Evolutionary conservation across 2,113 vertebrate genomes (phyloP), one percentile per base, ranked within the genome.

Genomic region (Numida meleagris): DNA sequence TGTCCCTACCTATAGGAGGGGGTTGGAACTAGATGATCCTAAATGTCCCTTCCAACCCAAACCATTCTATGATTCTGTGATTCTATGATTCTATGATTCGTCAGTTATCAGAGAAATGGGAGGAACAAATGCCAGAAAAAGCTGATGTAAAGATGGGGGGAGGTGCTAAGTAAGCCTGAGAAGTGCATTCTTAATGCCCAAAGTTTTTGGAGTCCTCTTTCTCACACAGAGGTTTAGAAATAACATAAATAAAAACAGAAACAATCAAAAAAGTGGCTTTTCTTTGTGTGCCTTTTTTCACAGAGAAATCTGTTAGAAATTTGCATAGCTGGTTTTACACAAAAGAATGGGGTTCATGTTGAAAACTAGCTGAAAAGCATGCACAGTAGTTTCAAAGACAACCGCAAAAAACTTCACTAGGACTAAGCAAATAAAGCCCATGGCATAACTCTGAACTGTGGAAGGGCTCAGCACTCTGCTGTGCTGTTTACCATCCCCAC

Each of bases 361-460:
- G 46, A 25, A 61, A 66, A 71, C 5, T 34, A 33, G 4, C 36
- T 71, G 40, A 55, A 80, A 80, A 55, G 6, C 4, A 43, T 0
- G 0, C 34, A 66, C 7, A 17, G 10, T n/a, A 27, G 14, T 83
- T 80, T 76, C 36, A 25, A 80, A 75, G 11, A 43, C 15, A 63
- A 58, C 18, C 24, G 62, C 18, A 42, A 24, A 61, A 61, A 87
- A 45, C 12, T 25, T 3, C 10, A 59, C 6, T 38, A 75, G 27
- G n/a, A 45, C 79, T 16, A 1, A 87, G 40, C 15, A 21, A 76
- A 45, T 40, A 31, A 62, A 12, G 10, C 14, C 38, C 10, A 50
- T 27, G 14, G 20, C 1, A 0, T 29, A 83, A 17, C 1, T 3
- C 7, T 8, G 24, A 63, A 78, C 6, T 63, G n/a, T 65, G 34